phyloP scores from a whole-genome alignment of 1,140 invertebrate species.

The Drosophila tristis region DNA sequence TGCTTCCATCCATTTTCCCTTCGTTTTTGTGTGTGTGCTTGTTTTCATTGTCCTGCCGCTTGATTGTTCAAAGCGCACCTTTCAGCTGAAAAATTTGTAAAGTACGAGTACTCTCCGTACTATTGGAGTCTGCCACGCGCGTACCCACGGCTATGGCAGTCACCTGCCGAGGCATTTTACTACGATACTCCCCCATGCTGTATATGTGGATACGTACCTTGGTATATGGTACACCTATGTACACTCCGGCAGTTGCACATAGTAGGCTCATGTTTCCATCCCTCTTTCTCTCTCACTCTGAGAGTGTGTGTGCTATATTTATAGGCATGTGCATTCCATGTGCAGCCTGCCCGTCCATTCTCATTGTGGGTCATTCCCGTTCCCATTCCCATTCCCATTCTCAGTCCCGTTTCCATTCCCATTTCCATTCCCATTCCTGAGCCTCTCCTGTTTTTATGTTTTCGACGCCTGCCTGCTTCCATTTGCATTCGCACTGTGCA shows the following conservation, averaged over 20 bases:
- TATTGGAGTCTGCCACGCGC: slow-evolving; percentile 39
- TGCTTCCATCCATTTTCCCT: slow-evolving; percentile 33
- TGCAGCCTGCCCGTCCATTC: slow-evolving; percentile 63
- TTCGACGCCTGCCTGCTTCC: slow-evolving; percentile 61
- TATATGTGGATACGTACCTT: slow-evolving; percentile 10
- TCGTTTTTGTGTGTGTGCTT: slow-evolving; percentile 23
- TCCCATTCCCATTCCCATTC: slow-evolving; percentile 49
- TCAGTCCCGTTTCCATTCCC: slow-evolving; percentile 32
- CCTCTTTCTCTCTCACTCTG: slow-evolving; percentile 11
- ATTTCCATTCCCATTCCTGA: slow-evolving; percentile 16
- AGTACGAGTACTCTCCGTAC: slow-evolving; percentile 34
- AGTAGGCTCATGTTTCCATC: slow-evolving; percentile 50
- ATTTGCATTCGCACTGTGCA: slow-evolving; percentile 60
- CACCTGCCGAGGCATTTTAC: slow-evolving; percentile 72
- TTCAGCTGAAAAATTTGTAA: slow-evolving; percentile 76
- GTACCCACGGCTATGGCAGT: slow-evolving; percentile 14
- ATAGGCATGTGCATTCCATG: slow-evolving; percentile 60
- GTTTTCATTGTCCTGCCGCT: slow-evolving; percentile 73
- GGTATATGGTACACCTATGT: slow-evolving; percentile 18
- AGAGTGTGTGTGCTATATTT: slow-evolving; percentile 53
- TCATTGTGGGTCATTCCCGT: slow-evolving; percentile 79
- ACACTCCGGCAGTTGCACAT: slow-evolving; percentile 29
- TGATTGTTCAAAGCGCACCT: slow-evolving; percentile 81
- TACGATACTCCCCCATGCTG: slow-evolving; percentile 41
- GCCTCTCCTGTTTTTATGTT: slow-evolving; percentile 64